Conservation (phyloP, 2,888 invertebrate species). For the Ophioninae sp. region DNA sequence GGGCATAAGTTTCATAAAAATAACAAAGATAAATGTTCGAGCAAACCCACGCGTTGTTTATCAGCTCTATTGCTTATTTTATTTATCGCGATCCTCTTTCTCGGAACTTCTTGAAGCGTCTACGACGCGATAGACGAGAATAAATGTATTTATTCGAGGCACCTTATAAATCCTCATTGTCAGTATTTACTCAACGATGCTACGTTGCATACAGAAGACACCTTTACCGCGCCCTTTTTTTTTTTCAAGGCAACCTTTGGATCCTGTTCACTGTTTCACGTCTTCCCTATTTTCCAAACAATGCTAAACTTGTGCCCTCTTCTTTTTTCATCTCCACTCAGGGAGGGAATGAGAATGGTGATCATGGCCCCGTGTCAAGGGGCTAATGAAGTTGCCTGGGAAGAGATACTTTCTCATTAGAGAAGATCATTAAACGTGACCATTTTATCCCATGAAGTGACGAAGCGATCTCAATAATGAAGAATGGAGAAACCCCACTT, state of each 20-base stretch:
- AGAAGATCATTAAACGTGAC: neutral
- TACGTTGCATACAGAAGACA: conserved; percentile 33
- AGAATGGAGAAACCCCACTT: neutral
- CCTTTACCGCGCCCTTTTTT: conserved; percentile 21
- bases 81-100: conserved; percentile 42
- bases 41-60: conserved; percentile 24
- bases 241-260: conserved; percentile 13
- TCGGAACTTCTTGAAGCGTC: conserved; percentile 42
- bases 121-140: conserved; percentile 48
- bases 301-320: conserved; percentile 5
- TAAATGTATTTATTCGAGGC: conserved; percentile 63
- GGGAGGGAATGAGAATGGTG: neutral
- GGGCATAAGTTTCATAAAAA: conserved; percentile 62
- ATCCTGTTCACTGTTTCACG: neutral
- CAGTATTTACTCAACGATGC: conserved; percentile 49
- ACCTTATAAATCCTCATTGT: conserved; percentile 68
- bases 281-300: neutral
- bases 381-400: conserved; percentile 4
- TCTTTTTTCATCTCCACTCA: neutral
- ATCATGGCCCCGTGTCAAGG: neutral
- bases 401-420: conserved; percentile 5
- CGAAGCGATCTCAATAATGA: neutral
- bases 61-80: neutral
- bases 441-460: neutral
- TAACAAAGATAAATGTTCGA: conserved; percentile 62